Percentiles rank a stretch among this genome's conserved stretches.
Conservation (phyloP, 1,140 invertebrate species). For the Zaprionus nigranus region DNA sequence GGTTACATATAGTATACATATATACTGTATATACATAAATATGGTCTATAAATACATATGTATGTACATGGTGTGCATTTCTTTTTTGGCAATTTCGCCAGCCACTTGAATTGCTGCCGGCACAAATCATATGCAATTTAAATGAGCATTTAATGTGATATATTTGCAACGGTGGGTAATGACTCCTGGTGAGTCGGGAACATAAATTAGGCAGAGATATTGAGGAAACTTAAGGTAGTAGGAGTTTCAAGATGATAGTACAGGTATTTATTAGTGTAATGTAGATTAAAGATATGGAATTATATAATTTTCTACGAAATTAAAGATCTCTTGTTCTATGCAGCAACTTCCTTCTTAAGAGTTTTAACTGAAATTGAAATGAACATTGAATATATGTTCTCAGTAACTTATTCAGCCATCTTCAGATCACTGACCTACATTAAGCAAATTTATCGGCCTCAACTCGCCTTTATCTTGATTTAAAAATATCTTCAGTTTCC, state of each 20-base stretch:
- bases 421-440: neutral
- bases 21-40: conserved; percentile 10
- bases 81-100: conserved; percentile 52
- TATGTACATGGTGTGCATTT: conserved; percentile 1
- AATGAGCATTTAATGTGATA: conserved; percentile 37
- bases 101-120: conserved; percentile 58
- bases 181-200: neutral
- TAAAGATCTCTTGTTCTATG: neutral
- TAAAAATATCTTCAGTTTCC: neutral
- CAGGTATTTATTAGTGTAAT: too few species aligned
- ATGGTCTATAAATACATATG: neutral
- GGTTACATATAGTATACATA: conserved; percentile 1
- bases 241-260: too few species aligned
- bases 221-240: neutral
- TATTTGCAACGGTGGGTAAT: conserved; percentile 7
- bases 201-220: neutral
- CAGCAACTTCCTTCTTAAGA: neutral
- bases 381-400: too few species aligned
- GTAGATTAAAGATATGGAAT: neutral
- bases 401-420: neutral
- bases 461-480: neutral
- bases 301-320: neutral
- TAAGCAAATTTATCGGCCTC: neutral
- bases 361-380: too few species aligned
- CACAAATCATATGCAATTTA: conserved; percentile 71